phyloP scores from a whole-genome alignment of 2,888 invertebrate genomes.

The Hybos culiciformis region DNA sequence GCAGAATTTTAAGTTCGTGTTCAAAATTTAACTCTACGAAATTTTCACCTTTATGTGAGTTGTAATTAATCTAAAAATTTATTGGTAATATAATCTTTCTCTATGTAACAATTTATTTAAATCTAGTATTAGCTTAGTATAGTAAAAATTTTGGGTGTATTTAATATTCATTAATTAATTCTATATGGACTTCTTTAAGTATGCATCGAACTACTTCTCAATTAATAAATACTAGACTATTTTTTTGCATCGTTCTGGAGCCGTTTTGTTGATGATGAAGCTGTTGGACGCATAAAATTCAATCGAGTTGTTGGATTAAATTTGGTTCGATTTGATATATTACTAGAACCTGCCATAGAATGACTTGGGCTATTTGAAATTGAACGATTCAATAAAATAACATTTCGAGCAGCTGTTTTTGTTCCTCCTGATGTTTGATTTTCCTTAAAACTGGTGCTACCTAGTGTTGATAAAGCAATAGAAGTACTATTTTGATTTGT shows the following conservation, averaged over 20 bases:
- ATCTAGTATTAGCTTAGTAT: too few relatives aligned
- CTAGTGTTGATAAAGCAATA: conserved; percentile 16
- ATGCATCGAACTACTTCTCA: too few relatives aligned
- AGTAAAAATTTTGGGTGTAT: too few relatives aligned
- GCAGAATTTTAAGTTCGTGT: too few relatives aligned
- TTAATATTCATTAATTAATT: too few relatives aligned
- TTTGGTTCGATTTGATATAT: not conserved
- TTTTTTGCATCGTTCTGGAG: conserved; percentile 23
- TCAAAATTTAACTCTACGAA: too few relatives aligned
- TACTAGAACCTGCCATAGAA: conserved; percentile 11
- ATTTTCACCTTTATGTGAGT: too few relatives aligned
- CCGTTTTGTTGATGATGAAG: conserved; percentile 63
- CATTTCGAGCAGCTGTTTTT: conserved; percentile 22
- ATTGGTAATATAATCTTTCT: too few relatives aligned
- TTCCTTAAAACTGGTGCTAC: conserved; percentile 38
- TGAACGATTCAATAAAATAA: conserved; percentile 16
- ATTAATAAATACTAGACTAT: too few relatives aligned
- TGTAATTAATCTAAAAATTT: too few relatives aligned
- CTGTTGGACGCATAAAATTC: conserved; percentile 74
- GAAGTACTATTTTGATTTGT: conserved; percentile 14
- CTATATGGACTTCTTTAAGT: too few relatives aligned
- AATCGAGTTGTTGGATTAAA: conserved; percentile 26
- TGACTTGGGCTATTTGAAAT: conserved; percentile 16
- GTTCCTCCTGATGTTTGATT: conserved; percentile 22
- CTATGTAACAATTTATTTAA: too few relatives aligned